Evolutionary conservation across 2,797 vertebrate species (phyloP).

Genomic region (Balearica regulorum): DNA sequence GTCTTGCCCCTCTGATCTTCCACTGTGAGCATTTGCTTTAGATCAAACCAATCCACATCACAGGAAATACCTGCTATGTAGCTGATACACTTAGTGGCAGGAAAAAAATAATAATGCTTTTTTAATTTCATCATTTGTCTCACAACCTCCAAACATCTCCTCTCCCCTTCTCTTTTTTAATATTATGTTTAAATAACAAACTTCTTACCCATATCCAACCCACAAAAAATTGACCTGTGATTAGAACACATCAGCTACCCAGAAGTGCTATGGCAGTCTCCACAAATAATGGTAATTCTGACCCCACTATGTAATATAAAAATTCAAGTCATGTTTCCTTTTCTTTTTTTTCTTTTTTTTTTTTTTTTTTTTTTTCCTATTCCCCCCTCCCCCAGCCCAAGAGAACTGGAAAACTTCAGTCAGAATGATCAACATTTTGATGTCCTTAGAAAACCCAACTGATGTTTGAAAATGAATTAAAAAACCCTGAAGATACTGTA

Average conservation of each 20-base stretch:
- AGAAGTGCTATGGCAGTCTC: background rate
- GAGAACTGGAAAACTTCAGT: slow-evolving; percentile 9
- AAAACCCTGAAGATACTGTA: background rate
- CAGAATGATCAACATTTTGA: slow-evolving; percentile 38
- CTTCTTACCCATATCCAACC: background rate
- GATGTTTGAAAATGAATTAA: background rate
- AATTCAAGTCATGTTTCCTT: background rate
- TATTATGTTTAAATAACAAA: background rate
- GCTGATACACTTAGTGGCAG: background rate
- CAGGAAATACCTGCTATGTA: background rate
- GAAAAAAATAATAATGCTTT: background rate
- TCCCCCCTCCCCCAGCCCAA: fast-evolving
- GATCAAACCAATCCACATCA: background rate
- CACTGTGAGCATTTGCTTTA: background rate
- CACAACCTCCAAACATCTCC: background rate
- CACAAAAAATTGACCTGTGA: background rate
- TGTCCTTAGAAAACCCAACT: background rate
- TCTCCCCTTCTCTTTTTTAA: background rate
- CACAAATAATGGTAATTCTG: background rate
- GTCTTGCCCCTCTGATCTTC: background rate
- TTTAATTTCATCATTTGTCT: background rate
- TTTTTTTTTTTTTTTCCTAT: background rate
- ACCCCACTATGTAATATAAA: background rate
- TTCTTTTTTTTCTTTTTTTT: too few species aligned
- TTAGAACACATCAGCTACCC: background rate